Evolutionary conservation across 1,140 invertebrate species (phyloP).

Genomic region (Zaprionus davidi): DNA sequence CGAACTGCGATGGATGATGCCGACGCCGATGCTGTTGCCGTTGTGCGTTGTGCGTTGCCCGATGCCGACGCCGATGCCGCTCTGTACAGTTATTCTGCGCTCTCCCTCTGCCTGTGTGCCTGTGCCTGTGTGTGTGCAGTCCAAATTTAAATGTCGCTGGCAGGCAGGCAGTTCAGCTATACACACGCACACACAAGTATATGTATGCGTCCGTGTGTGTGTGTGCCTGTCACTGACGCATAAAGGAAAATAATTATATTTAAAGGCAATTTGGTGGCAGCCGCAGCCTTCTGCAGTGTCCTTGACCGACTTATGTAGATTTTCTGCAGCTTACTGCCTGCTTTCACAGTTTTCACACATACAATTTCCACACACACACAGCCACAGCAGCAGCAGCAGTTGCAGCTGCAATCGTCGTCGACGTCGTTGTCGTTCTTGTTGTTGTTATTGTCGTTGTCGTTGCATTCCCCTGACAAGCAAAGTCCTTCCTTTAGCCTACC

Average conservation of each 20-base stretch:
- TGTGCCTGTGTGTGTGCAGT: conserved; percentile 50
- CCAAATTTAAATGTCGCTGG: conserved; percentile 77
- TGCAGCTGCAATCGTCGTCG: conserved; percentile 22
- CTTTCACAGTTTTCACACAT: conserved; percentile 57
- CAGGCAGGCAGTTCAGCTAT: conserved; percentile 50
- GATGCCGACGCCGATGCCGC: conserved; percentile 18
- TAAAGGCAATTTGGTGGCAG: conserved; percentile 81
- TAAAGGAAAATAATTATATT: conserved; percentile 82
- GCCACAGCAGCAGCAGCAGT: neutral
- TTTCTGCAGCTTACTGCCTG: conserved; percentile 64
- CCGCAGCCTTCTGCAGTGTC: conserved; percentile 75
- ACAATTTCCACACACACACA: conserved; percentile 8
- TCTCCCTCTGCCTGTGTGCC: conserved; percentile 15
- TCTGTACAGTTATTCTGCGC: conserved; percentile 48
- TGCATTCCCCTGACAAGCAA: conserved; percentile 2
- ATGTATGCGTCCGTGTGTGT: conserved; percentile 14
- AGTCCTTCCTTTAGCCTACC: neutral
- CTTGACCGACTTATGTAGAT: conserved; percentile 81
- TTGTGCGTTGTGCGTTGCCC: conserved; percentile 11
- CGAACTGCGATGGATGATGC: conserved; percentile 65
- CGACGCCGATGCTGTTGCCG: conserved; percentile 15
- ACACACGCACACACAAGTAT: conserved; percentile 10
- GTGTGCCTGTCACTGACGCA: conserved; percentile 67
- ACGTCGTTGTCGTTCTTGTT: no score
- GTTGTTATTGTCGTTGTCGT: neutral